Evolutionary conservation across 2,888 invertebrate genomes (phyloP), one percentile per base, ranked within the genome.

Genomic region (Schrankia costaestrigalis): DNA sequence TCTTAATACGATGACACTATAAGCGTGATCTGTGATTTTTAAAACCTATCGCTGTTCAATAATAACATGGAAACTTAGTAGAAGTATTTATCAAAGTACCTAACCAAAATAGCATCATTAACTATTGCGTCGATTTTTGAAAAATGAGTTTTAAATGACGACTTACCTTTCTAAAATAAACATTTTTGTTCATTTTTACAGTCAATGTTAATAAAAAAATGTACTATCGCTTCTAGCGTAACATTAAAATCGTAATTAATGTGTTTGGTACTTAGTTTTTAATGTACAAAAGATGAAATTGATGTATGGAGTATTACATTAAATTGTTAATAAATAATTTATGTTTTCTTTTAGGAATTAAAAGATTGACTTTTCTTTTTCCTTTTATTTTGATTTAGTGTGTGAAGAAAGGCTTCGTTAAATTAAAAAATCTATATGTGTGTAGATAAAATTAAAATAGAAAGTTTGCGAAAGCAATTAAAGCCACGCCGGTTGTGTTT

Each of bases 211-310:
- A 43, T 56, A 56, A 43, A 47, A 56, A 63, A 60, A 21, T 21
- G 53, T 63, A 56, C 54, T 64, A 60, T 68, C 65, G 70, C 71
- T 73, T 74, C 62, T 70, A 71, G 61, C 47, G 48, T 71, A 59
- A 70, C 55, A 64, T 57, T 56, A 54, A 62, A 70, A 63, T 63
- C 61, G 56, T 59, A 48, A 63, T 69, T 69, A 62, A 60, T 71
- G 51, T 68, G 66, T 77, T 78, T 74, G 72, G 77, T 78, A 79
- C 77, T 78, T 76, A 77, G 72, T 67, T 68, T 53, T 61, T 71
- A 74, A 68, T 80, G 79, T 80, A 80, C 80, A 81, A 79, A 79
- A 71, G 61, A 74, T 63, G 55, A 80, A 81, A 78, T 77, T 80
- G 64, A 77, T 81, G 78, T 80, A 77, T 78, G 71, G 67, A 78